Conservation (phyloP, 2,888 invertebrate species). For the Phaonia tiefii region DNA sequence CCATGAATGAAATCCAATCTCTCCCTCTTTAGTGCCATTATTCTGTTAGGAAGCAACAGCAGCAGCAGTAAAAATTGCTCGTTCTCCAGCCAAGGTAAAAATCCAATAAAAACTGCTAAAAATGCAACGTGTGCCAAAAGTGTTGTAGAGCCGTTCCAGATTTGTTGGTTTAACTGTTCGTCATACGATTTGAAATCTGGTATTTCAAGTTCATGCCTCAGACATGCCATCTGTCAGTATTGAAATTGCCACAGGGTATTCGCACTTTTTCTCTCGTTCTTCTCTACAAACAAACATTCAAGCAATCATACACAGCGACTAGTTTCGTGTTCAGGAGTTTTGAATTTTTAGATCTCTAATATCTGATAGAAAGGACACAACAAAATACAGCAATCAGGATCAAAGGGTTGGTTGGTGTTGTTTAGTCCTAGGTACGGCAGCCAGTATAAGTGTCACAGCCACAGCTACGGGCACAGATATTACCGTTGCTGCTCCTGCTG, state of each 20-base stretch:
- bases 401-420: slow-evolving; percentile 51
- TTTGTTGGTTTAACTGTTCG: slow-evolving; percentile 12
- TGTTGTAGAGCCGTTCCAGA: slow-evolving; percentile 44
- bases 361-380: slow-evolving; percentile 7
- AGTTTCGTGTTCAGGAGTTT: slow-evolving; percentile 47
- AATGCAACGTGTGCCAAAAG: slow-evolving; percentile 73
- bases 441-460: neutral
- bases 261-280: slow-evolving; percentile 56
- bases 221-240: slow-evolving; percentile 77
- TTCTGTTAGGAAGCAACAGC: slow-evolving; percentile 56
- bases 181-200: slow-evolving; percentile 51
- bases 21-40: slow-evolving; percentile 58
- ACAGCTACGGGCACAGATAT: neutral
- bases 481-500: slow-evolving; percentile 30
- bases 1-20: slow-evolving; percentile 62
- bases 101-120: slow-evolving; percentile 49
- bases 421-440: neutral
- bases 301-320: slow-evolving; percentile 16
- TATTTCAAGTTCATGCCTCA: slow-evolving; percentile 73
- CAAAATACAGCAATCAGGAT: neutral
- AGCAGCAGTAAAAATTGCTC: slow-evolving; percentile 13
- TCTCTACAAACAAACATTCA: neutral
- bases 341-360: slow-evolving; percentile 24
- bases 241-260: slow-evolving; percentile 68
- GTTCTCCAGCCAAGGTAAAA: slow-evolving; percentile 54